phyloP scores from a whole-genome alignment of 1,140 invertebrate species.

The Drosophila tani region DNA sequence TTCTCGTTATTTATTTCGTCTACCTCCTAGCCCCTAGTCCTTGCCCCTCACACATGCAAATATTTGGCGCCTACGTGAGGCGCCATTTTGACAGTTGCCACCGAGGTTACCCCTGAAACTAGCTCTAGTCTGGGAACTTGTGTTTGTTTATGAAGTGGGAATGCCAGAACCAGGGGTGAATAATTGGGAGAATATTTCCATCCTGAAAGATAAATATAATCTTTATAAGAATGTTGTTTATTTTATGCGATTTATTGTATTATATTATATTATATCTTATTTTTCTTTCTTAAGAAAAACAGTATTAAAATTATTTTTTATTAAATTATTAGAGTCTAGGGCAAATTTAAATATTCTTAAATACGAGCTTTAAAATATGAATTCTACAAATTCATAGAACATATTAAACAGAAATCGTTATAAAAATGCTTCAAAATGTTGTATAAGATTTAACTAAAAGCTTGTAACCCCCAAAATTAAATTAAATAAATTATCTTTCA shows the following conservation, averaged over 20 bases:
- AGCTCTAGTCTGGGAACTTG: not conserved
- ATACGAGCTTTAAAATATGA: too few species aligned
- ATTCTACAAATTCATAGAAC: too few species aligned
- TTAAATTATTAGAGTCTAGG: too few species aligned
- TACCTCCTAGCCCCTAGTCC: not conserved
- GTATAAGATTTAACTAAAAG: too few species aligned
- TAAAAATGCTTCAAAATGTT: too few species aligned
- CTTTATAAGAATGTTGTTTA: not conserved
- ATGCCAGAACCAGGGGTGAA: not conserved
- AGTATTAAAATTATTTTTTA: too few species aligned
- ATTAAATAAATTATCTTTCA: too few species aligned
- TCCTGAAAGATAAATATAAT: not conserved
- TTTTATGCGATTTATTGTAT: not conserved
- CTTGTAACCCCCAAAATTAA: too few species aligned
- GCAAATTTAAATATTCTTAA: too few species aligned
- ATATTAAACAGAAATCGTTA: too few species aligned
- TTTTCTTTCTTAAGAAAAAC: too few species aligned
- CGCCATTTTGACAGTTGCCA: slow-evolving; percentile 40
- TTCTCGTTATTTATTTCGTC: slow-evolving; percentile 19
- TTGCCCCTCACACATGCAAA: slow-evolving; percentile 30
- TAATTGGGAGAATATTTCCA: not conserved
- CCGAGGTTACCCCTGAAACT: not conserved
- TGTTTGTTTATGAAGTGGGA: not conserved
- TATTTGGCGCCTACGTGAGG: slow-evolving; percentile 21
- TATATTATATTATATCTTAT: not conserved